Percentiles rank a stretch among this genome's conserved stretches.
Evolutionary conservation across 1,140 invertebrate species (phyloP).

Genomic region (Neomicropteryx cornuta): DNA sequence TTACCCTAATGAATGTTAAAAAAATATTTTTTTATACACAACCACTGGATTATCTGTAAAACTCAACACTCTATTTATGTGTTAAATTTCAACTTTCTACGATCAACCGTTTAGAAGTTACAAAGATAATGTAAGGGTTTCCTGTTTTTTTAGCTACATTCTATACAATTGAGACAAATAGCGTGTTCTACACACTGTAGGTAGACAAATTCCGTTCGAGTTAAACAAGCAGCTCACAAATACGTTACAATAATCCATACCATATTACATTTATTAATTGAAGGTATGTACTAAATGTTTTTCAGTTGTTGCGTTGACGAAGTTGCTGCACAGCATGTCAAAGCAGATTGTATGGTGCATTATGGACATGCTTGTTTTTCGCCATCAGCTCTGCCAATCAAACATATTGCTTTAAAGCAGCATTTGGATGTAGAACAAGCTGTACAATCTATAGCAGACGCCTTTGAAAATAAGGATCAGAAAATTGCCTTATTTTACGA

Average conservation of each 20-base stretch:
- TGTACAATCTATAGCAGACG: constrained; percentile 17
- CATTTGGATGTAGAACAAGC: constrained; percentile 37
- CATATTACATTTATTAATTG: constrained; percentile 2
- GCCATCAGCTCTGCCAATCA: constrained; percentile 57
- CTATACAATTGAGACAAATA: too few species aligned
- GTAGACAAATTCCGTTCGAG: too few species aligned
- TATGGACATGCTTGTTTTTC: constrained; percentile 84
- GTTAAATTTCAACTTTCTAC: too few species aligned
- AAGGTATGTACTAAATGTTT: constrained; percentile 12
- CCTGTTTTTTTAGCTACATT: too few species aligned
- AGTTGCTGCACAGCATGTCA: constrained; percentile 76
- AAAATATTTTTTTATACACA: too few species aligned
- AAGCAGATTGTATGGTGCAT: constrained; percentile 77
- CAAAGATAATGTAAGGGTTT: background rate
- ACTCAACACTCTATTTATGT: too few species aligned
- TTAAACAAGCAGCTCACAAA: background rate
- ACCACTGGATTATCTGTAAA: too few species aligned
- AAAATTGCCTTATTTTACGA: constrained; percentile 63
- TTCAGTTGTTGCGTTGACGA: constrained; percentile 88
- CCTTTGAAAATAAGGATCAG: constrained; percentile 23
- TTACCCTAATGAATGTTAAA: too few species aligned
- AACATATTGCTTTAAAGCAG: constrained; percentile 56
- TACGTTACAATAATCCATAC: background rate
- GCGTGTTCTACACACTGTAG: too few species aligned
- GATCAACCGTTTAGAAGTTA: background rate